Conservation (phyloP, 2,797 vertebrate species). For the Etheostoma nigrum region DNA sequence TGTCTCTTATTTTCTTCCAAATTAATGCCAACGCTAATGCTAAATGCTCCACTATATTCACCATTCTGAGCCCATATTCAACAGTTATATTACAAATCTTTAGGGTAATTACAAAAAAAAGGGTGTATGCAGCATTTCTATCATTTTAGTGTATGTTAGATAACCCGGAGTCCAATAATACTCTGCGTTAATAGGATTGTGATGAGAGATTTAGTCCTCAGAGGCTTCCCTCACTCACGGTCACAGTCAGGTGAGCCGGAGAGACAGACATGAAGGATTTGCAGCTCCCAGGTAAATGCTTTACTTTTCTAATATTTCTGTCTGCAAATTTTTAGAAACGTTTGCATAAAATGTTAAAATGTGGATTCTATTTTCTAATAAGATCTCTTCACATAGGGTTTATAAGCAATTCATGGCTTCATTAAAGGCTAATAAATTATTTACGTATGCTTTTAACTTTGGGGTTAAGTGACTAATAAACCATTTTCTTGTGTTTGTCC, state of each 20-base stretch:
- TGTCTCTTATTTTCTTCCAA: too few relatives aligned
- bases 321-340: background rate
- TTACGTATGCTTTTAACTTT: background rate
- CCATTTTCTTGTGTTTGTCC: background rate
- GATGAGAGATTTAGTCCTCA: constrained; percentile 57
- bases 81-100: background rate
- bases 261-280: constrained; percentile 81
- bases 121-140: constrained; percentile 46
- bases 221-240: constrained; percentile 45
- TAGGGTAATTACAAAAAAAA: constrained; percentile 1
- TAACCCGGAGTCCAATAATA: constrained; percentile 67
- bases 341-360: background rate
- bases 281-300: constrained; percentile 78
- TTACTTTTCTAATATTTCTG: background rate
- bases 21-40: too few relatives aligned
- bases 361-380: background rate
- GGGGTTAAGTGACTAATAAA: background rate
- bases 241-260: constrained; percentile 56
- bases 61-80: background rate
- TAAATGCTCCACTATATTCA: background rate
- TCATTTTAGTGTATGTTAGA: constrained; percentile 43
- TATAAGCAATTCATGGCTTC: background rate
- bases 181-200: constrained; percentile 81
- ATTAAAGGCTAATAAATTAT: background rate
- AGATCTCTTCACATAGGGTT: background rate